Conservation (phyloP, 2,797 vertebrate genomes). For the Melanotaenia boesemani region DNA sequence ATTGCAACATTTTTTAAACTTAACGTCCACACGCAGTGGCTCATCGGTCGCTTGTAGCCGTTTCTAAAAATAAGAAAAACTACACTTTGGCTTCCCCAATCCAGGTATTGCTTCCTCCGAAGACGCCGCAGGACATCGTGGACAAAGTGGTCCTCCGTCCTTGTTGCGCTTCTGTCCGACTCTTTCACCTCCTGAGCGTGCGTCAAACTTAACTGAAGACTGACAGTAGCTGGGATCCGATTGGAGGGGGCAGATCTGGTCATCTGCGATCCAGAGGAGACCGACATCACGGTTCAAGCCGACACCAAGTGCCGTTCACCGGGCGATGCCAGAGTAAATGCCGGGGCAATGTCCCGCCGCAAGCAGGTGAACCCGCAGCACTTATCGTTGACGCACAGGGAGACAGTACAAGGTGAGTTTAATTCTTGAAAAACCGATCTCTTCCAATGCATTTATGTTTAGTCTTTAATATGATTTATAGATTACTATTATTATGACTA, state of each 20-base stretch:
- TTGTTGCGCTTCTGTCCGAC: conserved; percentile 40
- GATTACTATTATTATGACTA: neutral
- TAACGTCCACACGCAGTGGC: conserved; percentile 34
- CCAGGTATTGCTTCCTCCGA: conserved; percentile 70
- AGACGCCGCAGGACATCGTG: conserved; percentile 61
- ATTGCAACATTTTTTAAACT: conserved; percentile 36
- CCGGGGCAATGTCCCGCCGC: conserved; percentile 99
- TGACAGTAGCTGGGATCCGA: conserved; percentile 13
- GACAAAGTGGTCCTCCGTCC: conserved; percentile 58
- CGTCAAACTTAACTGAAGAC: conserved; percentile 45
- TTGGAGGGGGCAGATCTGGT: conserved; percentile 50
- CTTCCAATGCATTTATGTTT: neutral
- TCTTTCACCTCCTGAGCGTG: conserved; percentile 41
- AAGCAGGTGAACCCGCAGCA: conserved; percentile 99
- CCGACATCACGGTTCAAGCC: conserved; percentile 87
- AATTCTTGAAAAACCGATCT: neutral
- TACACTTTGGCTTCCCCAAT: conserved; percentile 63
- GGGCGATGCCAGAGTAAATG: conserved; percentile 99
- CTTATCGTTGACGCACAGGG: conserved; percentile 94
- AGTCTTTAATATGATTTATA: neutral
- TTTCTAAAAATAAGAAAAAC: conserved; percentile 36
- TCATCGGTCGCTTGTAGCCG: conserved; percentile 26
- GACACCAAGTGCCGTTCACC: conserved; percentile 91
- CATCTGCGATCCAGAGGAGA: conserved; percentile 75
- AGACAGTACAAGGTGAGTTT: conserved; percentile 93